phyloP scores from a whole-genome alignment of 2,888 invertebrate genomes.

The Uropetala carovei region DNA sequence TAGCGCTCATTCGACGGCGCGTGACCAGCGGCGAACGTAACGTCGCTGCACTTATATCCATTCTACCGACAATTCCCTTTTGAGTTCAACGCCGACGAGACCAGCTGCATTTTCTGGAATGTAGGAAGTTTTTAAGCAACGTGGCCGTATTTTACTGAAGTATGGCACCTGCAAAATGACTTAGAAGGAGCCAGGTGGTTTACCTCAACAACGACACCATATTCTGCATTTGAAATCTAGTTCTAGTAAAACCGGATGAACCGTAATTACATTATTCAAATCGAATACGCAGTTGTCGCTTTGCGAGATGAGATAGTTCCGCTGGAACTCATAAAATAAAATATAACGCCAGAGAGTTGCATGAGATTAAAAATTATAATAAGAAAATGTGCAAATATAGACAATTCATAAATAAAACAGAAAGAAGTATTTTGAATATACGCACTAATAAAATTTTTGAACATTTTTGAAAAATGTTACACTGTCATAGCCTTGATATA shows the following conservation, averaged over 20 bases:
- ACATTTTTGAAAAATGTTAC: too few relatives aligned
- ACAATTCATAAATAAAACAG: too few relatives aligned
- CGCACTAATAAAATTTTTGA: too few relatives aligned
- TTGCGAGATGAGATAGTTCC: too few relatives aligned
- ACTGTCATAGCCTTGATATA: too few relatives aligned
- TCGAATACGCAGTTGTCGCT: too few relatives aligned
- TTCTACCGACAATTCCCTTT: background rate
- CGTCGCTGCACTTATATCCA: background rate
- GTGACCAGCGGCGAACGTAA: background rate
- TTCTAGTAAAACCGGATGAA: background rate
- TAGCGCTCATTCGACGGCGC: background rate
- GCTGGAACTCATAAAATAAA: too few relatives aligned
- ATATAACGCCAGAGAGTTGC: too few relatives aligned
- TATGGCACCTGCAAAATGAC: background rate
- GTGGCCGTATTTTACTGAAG: background rate
- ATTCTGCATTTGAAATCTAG: background rate
- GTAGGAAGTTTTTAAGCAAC: background rate
- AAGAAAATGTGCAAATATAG: too few relatives aligned
- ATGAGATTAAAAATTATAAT: too few relatives aligned
- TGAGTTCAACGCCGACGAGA: background rate
- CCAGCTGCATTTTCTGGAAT: background rate
- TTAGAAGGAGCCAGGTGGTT: background rate
- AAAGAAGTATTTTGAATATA: too few relatives aligned
- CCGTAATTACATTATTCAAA: background rate
- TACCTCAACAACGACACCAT: background rate